Base-by-base conservation (phyloP, 2,888 invertebrate genomes). In the Hymenopus coronatus region DNA sequence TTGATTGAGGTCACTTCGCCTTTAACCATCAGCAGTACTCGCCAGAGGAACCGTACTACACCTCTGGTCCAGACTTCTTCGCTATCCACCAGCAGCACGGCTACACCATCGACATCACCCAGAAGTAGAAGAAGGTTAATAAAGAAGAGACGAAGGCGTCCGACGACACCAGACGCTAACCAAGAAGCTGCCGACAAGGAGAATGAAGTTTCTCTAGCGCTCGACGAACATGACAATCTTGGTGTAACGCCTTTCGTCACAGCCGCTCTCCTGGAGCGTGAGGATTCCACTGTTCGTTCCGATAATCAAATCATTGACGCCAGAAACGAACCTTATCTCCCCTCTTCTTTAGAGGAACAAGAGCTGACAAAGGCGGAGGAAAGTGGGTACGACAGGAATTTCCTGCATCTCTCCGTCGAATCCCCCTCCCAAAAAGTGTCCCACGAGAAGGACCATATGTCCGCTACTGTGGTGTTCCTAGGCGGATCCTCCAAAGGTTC, bases 91-190 rank as follows among this genome's bases (percentile, higher is more conserved):
- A 70, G 15, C 20, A 70, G 54, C 25, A 70, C 54, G 8, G 54
- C 54, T 20, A 25, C 85, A 40, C 20, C 46, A 54, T 40, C 54
- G 20, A 40, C 85, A 40, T 33, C 46, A 20, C 83, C 40, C 20
- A 46, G 54, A 54, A 12, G 54, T 25, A 84, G 70, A 46, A 88
- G 83, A 30, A 85, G 46, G n/a, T 15, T 33, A 54, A 28, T 85
- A 54, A 85, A 85, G 85, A 85, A 85, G 30, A 27, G 88, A 20
- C 87, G 83, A 33, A 40, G 86, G 20, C 87, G 82, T 14, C 33
- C 89, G 1, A 89, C 89, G 14, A 54, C 83, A 30, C 33, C 86
- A 4, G 84, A 30, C 12, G 30, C 89, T 28, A 46, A 27, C 30
- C 28, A 54, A 7, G 82, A 46, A 30, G 40, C 70, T 12, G 40